Evolutionary conservation across 2,888 invertebrate species (phyloP), one percentile per base, ranked within the genome.

Genomic region (Lepidochitona cinerea): DNA sequence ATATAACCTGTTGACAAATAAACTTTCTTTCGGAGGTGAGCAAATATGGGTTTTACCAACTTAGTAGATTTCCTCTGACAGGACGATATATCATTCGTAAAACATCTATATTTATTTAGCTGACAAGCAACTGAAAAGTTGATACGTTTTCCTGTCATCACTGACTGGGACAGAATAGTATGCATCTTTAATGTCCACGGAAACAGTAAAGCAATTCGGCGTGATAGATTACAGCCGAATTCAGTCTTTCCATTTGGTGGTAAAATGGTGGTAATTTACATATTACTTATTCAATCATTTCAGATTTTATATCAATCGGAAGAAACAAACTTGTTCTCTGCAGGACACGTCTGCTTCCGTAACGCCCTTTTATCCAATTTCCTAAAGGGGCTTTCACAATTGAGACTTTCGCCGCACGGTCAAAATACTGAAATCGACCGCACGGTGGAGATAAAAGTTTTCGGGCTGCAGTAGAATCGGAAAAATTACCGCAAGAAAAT

Each of bases 51-150:
- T 53, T 77, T 79, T 36, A 75, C 18, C n/a, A 77, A n/a, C 69
- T 79, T 75, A 18, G 74, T 77, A 36, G 75, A 79, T n/a, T 72
- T 67, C 12, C 75, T 33, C 1, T 75, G 72, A 12, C 70, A 65
- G 2, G 68, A 68, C n/a, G 68, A 64, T 18, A 74, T 52, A 7
- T 73, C 76, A 49, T 74, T 70, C 12, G 75, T 71, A 36, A 75
- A 49, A 29, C 64, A 72, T 12, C 53, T 70, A 41, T 49, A 78
- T 18, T 74, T 74, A 33, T 71, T 70, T 6, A 53, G 33, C 37
- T 23, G 6, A 18, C 23, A 32, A 7, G 26, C 32, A 7, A 65
- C 32, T 65, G 32, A 35, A 65, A 65, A 32, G 23, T 32, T 35
- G 36, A 65, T 65, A 75, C 70, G 73, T 75, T 26, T 75, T 53